Percentiles rank a stretch among this genome's conserved stretches.
These are phyloP conservation scores for Eupleurogrammus muticus DNA, from an alignment of 2,797 vertebrate species.

Conservation along the genomic window DNA sequence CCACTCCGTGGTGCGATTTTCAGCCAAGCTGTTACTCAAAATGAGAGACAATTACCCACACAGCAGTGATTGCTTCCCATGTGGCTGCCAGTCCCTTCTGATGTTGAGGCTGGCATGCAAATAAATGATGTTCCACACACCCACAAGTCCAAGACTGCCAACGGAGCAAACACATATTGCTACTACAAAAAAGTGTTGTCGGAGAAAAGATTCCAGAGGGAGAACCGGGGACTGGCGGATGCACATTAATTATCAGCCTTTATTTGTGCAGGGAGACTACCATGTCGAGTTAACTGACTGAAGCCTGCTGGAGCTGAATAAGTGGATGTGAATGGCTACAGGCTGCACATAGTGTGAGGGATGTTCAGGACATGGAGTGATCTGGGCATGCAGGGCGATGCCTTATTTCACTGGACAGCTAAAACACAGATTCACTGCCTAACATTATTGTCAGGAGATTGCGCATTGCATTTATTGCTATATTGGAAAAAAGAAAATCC, in stretches of 20 bases:
- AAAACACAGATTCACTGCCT: slow-evolving; percentile 14
- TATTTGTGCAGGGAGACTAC: too few species aligned
- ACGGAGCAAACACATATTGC: slow-evolving; percentile 52
- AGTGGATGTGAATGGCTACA: slow-evolving; percentile 28
- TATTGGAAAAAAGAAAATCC: neutral
- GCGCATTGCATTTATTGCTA: neutral
- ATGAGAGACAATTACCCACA: slow-evolving; percentile 66
- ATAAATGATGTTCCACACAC: slow-evolving; percentile 60
- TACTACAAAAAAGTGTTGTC: too few species aligned
- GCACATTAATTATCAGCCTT: too few species aligned
- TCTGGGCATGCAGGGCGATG: slow-evolving; percentile 33
- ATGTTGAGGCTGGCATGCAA: slow-evolving; percentile 66
- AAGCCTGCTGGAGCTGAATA: slow-evolving; percentile 31
- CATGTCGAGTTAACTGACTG: slow-evolving; percentile 52
- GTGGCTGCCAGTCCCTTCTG: slow-evolving; percentile 32
- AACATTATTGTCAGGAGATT: slow-evolving; percentile 2
- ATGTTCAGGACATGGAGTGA: slow-evolving; percentile 36
- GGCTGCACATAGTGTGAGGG: slow-evolving; percentile 48
- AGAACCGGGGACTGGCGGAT: too few species aligned
- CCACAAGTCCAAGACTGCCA: slow-evolving; percentile 67
- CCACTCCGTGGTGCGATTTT: slow-evolving; percentile 44
- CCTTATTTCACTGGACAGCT: slow-evolving; percentile 25
- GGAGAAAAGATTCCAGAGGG: too few species aligned
- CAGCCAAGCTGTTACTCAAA: slow-evolving; percentile 64
- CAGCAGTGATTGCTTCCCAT: slow-evolving; percentile 39